phyloP scores from a whole-genome alignment of 2,797 vertebrate species.

The Syndactyla subalaris region DNA sequence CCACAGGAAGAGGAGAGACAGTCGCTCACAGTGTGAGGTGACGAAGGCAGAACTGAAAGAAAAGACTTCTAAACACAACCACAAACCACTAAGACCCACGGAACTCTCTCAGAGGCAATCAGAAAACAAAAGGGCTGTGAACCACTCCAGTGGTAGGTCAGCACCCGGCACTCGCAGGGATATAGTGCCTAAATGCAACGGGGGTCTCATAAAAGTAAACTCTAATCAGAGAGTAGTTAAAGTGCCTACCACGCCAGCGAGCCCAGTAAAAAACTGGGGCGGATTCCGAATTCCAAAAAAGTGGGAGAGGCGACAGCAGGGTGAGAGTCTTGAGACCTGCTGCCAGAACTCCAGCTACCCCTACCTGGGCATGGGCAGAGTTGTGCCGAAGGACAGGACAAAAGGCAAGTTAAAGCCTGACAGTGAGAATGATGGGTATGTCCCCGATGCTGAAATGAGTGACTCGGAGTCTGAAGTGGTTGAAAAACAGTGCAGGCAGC shows the following conservation, averaged over 20 bases:
- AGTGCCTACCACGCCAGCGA: slow-evolving; percentile 78
- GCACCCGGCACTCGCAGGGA: slow-evolving; percentile 69
- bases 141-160: slow-evolving; percentile 67
- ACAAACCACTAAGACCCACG: slow-evolving; percentile 76
- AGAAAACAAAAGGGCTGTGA: slow-evolving; percentile 80
- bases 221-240: slow-evolving; percentile 73
- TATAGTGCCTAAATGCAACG: slow-evolving; percentile 78
- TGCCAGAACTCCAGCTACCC: slow-evolving; percentile 67
- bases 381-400: slow-evolving; percentile 74
- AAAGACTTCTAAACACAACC: slow-evolving; percentile 77
- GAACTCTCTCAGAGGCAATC: slow-evolving; percentile 83
- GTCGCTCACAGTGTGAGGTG: slow-evolving; percentile 71
- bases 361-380: slow-evolving; percentile 68
- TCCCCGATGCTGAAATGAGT: slow-evolving; percentile 79
- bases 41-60: slow-evolving; percentile 78
- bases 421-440: slow-evolving; percentile 82
- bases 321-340: slow-evolving; percentile 65
- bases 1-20: slow-evolving; percentile 76
- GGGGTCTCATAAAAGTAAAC: slow-evolving; percentile 78
- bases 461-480: slow-evolving; percentile 83
- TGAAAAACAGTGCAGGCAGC: slow-evolving; percentile 84
- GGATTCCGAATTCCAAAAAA: slow-evolving; percentile 96
- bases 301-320: slow-evolving; percentile 81
- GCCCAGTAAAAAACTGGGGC: slow-evolving; percentile 91
- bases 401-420: slow-evolving; percentile 81